phyloP scores from a whole-genome alignment of 2,797 vertebrate species.

The Rhadinocentrus ornatus region DNA sequence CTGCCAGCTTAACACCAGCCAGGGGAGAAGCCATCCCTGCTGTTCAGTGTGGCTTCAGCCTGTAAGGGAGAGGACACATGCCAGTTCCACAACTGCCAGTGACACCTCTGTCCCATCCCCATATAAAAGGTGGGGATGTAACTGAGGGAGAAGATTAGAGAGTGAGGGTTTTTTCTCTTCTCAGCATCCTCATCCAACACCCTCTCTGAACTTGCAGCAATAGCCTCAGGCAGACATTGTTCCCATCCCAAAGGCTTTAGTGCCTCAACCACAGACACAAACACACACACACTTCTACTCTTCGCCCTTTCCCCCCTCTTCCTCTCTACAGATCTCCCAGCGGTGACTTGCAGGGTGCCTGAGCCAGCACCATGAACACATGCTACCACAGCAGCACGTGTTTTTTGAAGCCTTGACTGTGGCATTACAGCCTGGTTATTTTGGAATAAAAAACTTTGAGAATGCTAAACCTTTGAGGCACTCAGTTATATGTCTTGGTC shows the following conservation, averaged over 20 bases:
- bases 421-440: slow-evolving; percentile 10
- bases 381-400: slow-evolving; percentile 21
- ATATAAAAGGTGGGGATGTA: slow-evolving; percentile 20
- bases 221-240: slow-evolving; percentile 50
- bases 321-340: slow-evolving; percentile 28
- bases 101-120: slow-evolving; percentile 14
- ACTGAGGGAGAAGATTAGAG: slow-evolving; percentile 17
- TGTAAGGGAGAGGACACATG: slow-evolving; percentile 36
- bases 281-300: slow-evolving; percentile 13
- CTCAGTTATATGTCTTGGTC: slow-evolving; percentile 30
- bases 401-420: slow-evolving; percentile 26
- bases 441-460: slow-evolving; percentile 19
- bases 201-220: slow-evolving; percentile 40
- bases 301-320: slow-evolving; percentile 22
- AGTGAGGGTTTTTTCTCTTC: slow-evolving; percentile 13
- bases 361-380: slow-evolving; percentile 27
- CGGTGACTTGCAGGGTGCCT: slow-evolving; percentile 32
- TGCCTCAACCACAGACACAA: slow-evolving; percentile 7
- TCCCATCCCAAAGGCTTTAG: slow-evolving; percentile 46
- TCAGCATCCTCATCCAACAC: slow-evolving; percentile 9
- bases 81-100: slow-evolving; percentile 47
- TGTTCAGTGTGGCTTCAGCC: slow-evolving; percentile 37
- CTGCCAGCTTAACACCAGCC: slow-evolving; percentile 50
- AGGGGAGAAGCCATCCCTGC: slow-evolving; percentile 51
- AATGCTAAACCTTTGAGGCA: slow-evolving; percentile 22